Evolutionary conservation across 1,140 invertebrate genomes (phyloP).

Genomic region (Drosophila azteca): DNA sequence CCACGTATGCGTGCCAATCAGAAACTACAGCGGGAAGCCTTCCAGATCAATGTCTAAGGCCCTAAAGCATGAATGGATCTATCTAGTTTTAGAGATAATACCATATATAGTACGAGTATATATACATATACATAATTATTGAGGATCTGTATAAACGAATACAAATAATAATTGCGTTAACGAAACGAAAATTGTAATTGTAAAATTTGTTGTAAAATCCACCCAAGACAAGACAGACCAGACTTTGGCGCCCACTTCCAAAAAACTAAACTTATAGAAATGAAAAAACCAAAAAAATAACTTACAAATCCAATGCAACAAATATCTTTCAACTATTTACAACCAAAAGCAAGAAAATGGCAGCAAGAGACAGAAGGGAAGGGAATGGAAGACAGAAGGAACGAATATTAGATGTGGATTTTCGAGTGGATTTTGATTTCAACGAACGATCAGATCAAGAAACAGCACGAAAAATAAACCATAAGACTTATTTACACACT

Average conservation of each 20-base stretch:
- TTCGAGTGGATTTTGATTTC: slow-evolving; percentile 54
- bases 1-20: slow-evolving; percentile 84
- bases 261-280: slow-evolving; percentile 24
- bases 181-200: slow-evolving; percentile 50
- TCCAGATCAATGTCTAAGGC: slow-evolving; percentile 88
- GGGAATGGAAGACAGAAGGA: not conserved
- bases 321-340: slow-evolving; percentile 64
- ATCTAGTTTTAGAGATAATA: slow-evolving; percentile 46
- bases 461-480: slow-evolving; percentile 50
- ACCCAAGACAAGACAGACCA: slow-evolving; percentile 29
- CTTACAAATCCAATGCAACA: slow-evolving; percentile 28
- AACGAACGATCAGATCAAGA: slow-evolving; percentile 46
- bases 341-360: slow-evolving; percentile 24
- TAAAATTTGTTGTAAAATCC: slow-evolving; percentile 73
- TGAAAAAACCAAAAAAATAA: not conserved
- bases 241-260: slow-evolving; percentile 29
- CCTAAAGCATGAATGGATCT: not conserved
- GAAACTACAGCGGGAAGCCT: slow-evolving; percentile 87
- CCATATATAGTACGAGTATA: too few relatives aligned
- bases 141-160: slow-evolving; percentile 44
- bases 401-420: slow-evolving; percentile 35
- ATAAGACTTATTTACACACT: slow-evolving; percentile 82
- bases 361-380: not conserved
- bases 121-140: not conserved
- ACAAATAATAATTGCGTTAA: slow-evolving; percentile 7